These are phyloP conservation scores for Eupithecia inturbata DNA, from an alignment of 2,888 invertebrate species.

Conservation along the genomic window DNA sequence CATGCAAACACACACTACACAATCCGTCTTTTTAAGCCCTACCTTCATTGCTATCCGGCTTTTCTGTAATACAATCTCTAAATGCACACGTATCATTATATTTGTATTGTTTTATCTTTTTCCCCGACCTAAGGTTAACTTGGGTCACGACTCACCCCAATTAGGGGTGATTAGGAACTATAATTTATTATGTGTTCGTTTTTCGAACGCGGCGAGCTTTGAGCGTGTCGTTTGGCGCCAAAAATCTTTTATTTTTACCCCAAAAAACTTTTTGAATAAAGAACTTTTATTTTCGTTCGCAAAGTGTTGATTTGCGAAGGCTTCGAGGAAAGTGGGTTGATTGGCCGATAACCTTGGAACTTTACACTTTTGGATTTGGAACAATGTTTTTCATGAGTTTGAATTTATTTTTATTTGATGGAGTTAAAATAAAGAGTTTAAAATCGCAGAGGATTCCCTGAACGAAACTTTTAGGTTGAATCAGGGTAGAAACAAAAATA, in stretches of 20 bases:
- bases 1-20: background rate
- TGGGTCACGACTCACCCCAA: constrained; percentile 83
- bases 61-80: constrained; percentile 13
- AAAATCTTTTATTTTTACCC: constrained; percentile 58
- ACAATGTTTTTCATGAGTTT: constrained; percentile 11
- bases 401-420: background rate
- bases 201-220: constrained; percentile 68
- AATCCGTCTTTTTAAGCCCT: background rate
- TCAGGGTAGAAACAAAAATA: background rate
- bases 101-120: constrained; percentile 80
- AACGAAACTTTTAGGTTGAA: background rate
- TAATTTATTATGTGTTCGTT: constrained; percentile 81
- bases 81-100: constrained; percentile 79
- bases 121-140: constrained; percentile 78
- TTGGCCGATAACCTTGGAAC: constrained; percentile 25
- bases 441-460: background rate
- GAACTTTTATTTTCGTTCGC: constrained; percentile 12
- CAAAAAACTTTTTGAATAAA: constrained; percentile 2
- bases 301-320: constrained; percentile 74
- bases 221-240: constrained; percentile 68
- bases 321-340: constrained; percentile 55
- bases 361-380: constrained; percentile 20
- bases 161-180: constrained; percentile 80
- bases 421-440: background rate
- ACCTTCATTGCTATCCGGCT: constrained; percentile 13